phyloP scores from a whole-genome alignment of 2,113 vertebrate genomes.

The Carassius gibelio region DNA sequence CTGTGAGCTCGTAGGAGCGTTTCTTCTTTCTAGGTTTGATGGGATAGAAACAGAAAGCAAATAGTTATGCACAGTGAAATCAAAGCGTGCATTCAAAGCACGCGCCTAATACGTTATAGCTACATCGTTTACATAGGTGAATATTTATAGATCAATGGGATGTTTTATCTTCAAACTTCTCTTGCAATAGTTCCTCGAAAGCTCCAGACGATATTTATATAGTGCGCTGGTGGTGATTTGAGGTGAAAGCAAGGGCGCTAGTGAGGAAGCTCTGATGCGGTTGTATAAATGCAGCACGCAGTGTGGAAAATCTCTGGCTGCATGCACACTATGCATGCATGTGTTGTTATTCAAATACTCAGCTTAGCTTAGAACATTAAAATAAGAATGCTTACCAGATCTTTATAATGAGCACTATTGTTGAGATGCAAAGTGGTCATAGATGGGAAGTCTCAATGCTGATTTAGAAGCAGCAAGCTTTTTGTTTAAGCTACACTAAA shows the following conservation, averaged over 20 bases:
- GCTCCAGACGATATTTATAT: not conserved
- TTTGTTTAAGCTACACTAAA: not conserved
- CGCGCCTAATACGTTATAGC: conserved; percentile 39
- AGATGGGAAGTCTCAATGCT: not conserved
- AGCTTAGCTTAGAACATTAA: not conserved
- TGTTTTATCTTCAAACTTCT: not conserved
- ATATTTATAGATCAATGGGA: not conserved
- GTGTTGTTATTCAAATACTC: conserved; percentile 14
- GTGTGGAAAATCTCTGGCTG: conserved; percentile 26
- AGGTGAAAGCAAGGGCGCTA: conserved; percentile 64
- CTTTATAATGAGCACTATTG: conserved; percentile 6
- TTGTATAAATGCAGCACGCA: not conserved
- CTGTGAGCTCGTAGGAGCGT: not conserved
- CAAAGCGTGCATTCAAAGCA: conserved; percentile 66
- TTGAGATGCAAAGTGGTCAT: conserved; percentile 3
- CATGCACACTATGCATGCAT: not conserved
- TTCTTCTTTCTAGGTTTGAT: not conserved
- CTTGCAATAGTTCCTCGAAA: not conserved
- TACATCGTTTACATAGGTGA: not conserved
- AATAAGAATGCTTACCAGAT: conserved; percentile 15
- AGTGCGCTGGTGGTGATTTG: conserved; percentile 56
- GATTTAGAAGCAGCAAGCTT: not conserved
- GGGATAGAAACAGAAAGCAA: conserved; percentile 44
- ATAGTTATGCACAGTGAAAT: conserved; percentile 59
- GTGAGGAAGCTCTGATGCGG: not conserved